Conservation (phyloP, 64 coral and sea anemone genomes). For the Stichodactyla mertensii region DNA sequence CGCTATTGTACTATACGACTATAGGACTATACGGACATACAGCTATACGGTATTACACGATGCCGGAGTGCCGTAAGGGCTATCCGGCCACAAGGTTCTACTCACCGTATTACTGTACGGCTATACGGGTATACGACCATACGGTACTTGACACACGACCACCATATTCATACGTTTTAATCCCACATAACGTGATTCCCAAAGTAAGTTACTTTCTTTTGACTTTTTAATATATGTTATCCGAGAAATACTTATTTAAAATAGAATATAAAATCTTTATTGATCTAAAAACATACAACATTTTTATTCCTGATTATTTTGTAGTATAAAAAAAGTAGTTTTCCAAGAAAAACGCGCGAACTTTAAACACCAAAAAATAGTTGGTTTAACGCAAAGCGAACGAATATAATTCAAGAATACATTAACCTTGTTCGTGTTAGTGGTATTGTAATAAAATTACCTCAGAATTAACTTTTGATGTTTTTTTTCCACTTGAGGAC, state of each 20-base stretch:
- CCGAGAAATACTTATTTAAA: neutral
- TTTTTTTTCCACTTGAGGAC: neutral
- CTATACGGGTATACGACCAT: neutral
- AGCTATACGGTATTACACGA: neutral
- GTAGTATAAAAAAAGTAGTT: neutral
- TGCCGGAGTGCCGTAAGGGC: too few relatives aligned
- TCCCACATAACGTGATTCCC: neutral
- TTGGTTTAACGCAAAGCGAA: neutral
- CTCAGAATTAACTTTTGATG: neutral
- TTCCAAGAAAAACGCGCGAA: neutral
- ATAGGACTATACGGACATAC: neutral
- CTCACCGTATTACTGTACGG: neutral
- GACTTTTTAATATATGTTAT: neutral
- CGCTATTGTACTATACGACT: too few relatives aligned
- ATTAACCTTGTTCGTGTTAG: neutral
- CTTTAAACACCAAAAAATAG: neutral
- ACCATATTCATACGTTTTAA: neutral
- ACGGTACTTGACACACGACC: neutral
- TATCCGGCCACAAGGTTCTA: too few relatives aligned
- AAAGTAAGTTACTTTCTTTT: neutral
- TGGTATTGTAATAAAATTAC: slow-evolving; percentile 6
- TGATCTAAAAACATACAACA: neutral
- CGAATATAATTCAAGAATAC: neutral
- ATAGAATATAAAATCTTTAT: neutral
- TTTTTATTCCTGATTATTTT: neutral